Evolutionary conservation across 2,888 invertebrate species (phyloP).

Genomic region (Scaptomyza reducta): DNA sequence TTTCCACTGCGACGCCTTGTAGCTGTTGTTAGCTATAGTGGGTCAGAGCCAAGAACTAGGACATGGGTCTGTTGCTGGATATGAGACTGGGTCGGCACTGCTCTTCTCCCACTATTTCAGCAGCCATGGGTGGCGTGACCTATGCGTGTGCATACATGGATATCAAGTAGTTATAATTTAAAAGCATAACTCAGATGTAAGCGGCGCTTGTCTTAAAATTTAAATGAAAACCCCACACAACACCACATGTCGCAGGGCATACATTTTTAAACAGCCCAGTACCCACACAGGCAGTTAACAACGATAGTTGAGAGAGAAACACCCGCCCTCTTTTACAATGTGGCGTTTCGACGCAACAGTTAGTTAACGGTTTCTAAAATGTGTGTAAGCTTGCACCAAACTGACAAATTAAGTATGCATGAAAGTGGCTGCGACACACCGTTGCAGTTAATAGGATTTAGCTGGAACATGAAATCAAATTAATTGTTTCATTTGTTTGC

Average conservation of each 20-base stretch:
- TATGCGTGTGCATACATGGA: slow-evolving; percentile 35
- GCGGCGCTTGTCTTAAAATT: slow-evolving; percentile 63
- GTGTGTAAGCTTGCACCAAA: slow-evolving; percentile 57
- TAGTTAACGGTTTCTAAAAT: slow-evolving; percentile 56
- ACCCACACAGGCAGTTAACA: slow-evolving; percentile 24
- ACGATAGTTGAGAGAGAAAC: slow-evolving; percentile 17
- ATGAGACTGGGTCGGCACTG: slow-evolving; percentile 1
- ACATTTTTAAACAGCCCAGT: slow-evolving; percentile 40
- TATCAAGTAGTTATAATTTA: slow-evolving; percentile 64
- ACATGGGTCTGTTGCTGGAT: not conserved
- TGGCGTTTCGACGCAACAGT: slow-evolving; percentile 59
- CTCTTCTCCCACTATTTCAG: slow-evolving; percentile 15
- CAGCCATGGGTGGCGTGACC: slow-evolving; percentile 9
- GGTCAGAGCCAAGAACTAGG: not conserved
- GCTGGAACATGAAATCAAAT: slow-evolving; percentile 66
- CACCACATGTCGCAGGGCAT: slow-evolving; percentile 30
- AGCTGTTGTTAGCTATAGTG: slow-evolving; percentile 4
- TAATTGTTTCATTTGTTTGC: slow-evolving; percentile 76
- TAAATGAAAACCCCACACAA: slow-evolving; percentile 64
- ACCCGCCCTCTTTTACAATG: not conserved
- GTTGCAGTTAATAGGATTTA: slow-evolving; percentile 71
- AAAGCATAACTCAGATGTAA: slow-evolving; percentile 65
- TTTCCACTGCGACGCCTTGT: slow-evolving; percentile 27
- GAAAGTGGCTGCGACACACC: slow-evolving; percentile 45
- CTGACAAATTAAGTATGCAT: slow-evolving; percentile 77